Percentiles rank a stretch among this genome's conserved stretches.
Evolutionary conservation across 2,888 invertebrate species (phyloP).

Genomic region (Pediacus dermestoides): DNA sequence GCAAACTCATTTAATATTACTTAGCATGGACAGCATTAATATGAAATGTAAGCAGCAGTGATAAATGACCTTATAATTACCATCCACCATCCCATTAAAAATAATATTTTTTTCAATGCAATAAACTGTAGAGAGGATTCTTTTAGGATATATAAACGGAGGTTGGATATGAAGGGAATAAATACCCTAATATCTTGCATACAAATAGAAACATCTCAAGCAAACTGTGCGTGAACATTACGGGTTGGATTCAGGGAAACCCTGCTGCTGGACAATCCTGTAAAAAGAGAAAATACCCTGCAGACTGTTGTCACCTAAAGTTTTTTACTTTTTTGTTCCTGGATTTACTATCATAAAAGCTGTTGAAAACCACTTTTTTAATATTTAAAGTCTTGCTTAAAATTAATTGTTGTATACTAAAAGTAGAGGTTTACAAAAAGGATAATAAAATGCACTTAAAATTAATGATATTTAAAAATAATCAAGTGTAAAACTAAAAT

Average conservation of each 20-base stretch:
- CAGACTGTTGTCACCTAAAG: no score
- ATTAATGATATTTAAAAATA: conserved; percentile 3
- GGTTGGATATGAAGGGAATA: conserved; percentile 28
- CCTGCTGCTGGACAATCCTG: conserved; percentile 38
- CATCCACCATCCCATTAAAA: conserved; percentile 18
- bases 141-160: conserved; percentile 30
- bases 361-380: no score
- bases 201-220: conserved; percentile 31
- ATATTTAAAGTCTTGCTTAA: conserved; percentile 1
- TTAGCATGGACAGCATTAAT: conserved; percentile 8
- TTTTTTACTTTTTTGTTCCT: no score
- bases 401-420: conserved; percentile 1
- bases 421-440: conserved; percentile 1
- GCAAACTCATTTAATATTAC: no score
- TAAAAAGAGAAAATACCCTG: no score
- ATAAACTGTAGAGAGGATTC: conserved; percentile 43
- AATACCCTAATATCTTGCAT: conserved; percentile 31
- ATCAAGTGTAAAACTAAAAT: background rate
- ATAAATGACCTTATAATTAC: conserved; percentile 9
- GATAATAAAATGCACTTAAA: conserved; percentile 7
- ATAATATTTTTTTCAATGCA: conserved; percentile 16
- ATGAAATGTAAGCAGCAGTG: conserved; percentile 10
- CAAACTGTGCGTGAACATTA: conserved; percentile 44
- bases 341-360: conserved; percentile 1
- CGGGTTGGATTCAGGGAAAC: conserved; percentile 39